These are phyloP conservation scores for Bombus superbus DNA, from an alignment of 1,140 invertebrate species.

Conservation along the genomic window DNA sequence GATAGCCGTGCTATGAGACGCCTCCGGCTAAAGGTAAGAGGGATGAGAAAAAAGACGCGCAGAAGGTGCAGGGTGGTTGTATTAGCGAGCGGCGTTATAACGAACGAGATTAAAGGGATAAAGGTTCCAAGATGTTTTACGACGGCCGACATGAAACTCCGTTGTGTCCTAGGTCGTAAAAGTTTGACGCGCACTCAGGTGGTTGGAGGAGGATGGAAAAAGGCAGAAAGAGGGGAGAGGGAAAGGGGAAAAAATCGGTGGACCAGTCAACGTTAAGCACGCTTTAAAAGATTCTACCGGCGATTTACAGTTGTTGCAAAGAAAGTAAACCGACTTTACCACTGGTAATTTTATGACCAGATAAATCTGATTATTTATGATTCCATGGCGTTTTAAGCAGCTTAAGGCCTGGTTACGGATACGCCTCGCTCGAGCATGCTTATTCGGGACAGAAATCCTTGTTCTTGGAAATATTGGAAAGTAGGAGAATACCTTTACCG, in stretches of 20 bases:
- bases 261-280: conserved; percentile 28
- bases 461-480: conserved; percentile 28
- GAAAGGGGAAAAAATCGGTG: neutral
- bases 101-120: conserved; percentile 67
- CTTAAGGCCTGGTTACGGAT: conserved; percentile 24
- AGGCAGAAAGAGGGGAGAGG: no score
- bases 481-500: no score
- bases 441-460: conserved; percentile 17
- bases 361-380: conserved; percentile 51
- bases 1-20: conserved; percentile 53
- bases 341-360: conserved; percentile 38
- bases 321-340: conserved; percentile 30
- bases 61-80: conserved; percentile 19
- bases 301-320: conserved; percentile 20
- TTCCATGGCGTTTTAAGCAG: conserved; percentile 29
- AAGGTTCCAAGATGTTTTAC: conserved; percentile 58
- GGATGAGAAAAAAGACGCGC: conserved; percentile 17
- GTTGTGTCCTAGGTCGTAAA: conserved; percentile 57
- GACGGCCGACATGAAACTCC: conserved; percentile 45
- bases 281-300: conserved; percentile 28
- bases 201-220: neutral
- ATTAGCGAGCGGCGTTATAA: conserved; percentile 61
- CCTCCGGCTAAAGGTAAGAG: conserved; percentile 28
- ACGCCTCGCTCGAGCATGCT: neutral
- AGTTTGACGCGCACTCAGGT: conserved; percentile 53